Conservation (phyloP, 2,888 invertebrate genomes). For the Anarsia innoxiella region DNA sequence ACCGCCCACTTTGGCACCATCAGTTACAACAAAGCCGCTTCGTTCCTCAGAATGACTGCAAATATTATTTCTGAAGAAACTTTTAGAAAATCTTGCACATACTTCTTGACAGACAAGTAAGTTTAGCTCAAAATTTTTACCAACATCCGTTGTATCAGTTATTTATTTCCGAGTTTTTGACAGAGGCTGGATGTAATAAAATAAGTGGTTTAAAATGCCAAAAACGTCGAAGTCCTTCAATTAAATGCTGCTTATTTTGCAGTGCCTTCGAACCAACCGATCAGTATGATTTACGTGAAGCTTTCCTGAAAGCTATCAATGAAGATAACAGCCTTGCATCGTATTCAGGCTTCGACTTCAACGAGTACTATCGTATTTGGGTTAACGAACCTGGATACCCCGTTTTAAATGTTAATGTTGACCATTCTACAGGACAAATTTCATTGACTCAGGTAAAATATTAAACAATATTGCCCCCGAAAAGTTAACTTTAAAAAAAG, state of each 20-base stretch:
- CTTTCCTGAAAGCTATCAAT: conserved; percentile 52
- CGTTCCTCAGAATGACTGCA: conserved; percentile 56
- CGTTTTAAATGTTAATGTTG: conserved; percentile 63
- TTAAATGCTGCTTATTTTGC: too few species aligned
- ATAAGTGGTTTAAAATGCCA: too few species aligned
- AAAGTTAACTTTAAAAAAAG: too few species aligned
- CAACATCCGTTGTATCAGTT: too few species aligned
- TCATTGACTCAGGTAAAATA: conserved; percentile 53
- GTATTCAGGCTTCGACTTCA: conserved; percentile 47
- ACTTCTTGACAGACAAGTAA: conserved; percentile 68
- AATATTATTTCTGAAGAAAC: conserved; percentile 49
- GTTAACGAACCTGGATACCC: conserved; percentile 78
- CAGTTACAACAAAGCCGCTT: conserved; percentile 80
- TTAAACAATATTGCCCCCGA: background rate
- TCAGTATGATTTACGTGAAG: conserved; percentile 64
- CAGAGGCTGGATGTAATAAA: too few species aligned
- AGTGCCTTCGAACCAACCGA: conserved; percentile 57
- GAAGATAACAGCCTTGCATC: conserved; percentile 39
- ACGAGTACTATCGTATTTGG: conserved; percentile 76
- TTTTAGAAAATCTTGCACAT: conserved; percentile 41
- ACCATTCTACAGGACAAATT: conserved; percentile 47
- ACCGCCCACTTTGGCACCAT: conserved; percentile 79
- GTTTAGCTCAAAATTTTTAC: conserved; percentile 23
- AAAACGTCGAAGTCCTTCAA: too few species aligned
- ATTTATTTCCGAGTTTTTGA: too few species aligned